These are phyloP conservation scores for Anguilla japonica DNA, from an alignment of 2,113 vertebrate species.

Conservation along the genomic window DNA sequence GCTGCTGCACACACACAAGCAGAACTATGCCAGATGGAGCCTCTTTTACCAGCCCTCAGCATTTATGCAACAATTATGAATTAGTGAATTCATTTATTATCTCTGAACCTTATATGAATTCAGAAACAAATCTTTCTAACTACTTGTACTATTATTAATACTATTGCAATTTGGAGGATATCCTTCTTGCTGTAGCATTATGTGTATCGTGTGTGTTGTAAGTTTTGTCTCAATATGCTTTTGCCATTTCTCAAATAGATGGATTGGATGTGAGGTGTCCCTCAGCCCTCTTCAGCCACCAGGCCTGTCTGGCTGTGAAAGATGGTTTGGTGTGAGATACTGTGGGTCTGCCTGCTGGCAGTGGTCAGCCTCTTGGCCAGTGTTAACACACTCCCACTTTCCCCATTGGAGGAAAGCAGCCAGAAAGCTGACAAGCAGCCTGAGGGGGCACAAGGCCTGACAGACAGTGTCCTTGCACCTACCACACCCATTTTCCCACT, in stretches of 20 bases:
- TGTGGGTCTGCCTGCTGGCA: constrained; percentile 57
- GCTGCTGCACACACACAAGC: constrained; percentile 3
- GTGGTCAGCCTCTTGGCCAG: constrained; percentile 47
- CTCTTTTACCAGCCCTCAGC: no score
- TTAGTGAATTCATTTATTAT: no score
- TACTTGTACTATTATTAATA: no score
- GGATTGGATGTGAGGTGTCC: constrained; percentile 13
- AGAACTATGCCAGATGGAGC: not conserved
- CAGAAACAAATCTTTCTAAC: no score
- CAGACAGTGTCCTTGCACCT: constrained; percentile 4
- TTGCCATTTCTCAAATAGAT: not conserved
- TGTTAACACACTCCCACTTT: constrained; percentile 48
- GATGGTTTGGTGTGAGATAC: constrained; percentile 51
- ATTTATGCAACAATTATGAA: no score
- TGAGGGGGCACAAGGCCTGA: not conserved
- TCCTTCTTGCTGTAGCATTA: not conserved
- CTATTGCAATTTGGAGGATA: not conserved
- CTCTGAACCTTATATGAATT: no score
- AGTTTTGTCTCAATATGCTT: not conserved
- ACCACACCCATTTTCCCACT: constrained; percentile 7
- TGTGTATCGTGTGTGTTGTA: not conserved
- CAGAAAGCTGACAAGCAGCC: not conserved
- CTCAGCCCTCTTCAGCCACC: not conserved
- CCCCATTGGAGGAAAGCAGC: constrained; percentile 18
- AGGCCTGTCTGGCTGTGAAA: constrained; percentile 30